Conservation (phyloP, 2,797 vertebrate species). For the Luscinia megarhynchos region DNA sequence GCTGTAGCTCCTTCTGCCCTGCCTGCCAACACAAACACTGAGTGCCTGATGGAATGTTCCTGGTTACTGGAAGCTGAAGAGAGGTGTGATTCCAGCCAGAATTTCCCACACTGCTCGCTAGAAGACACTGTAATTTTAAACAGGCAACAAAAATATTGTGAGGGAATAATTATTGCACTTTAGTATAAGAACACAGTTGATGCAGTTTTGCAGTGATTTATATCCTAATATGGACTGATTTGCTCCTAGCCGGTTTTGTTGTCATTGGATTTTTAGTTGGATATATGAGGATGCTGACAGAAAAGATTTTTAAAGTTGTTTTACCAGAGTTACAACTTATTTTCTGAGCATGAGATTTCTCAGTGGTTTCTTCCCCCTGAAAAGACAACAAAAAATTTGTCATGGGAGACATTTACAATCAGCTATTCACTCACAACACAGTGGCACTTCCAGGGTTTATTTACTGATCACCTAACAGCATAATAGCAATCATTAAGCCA, state of each 20-base stretch:
- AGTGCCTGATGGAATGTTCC: neutral
- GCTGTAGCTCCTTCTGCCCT: neutral
- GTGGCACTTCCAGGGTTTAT: neutral
- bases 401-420: neutral
- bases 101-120: accelerated
- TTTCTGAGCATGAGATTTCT: neutral
- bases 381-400: neutral
- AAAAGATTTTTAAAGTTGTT: neutral
- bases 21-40: neutral
- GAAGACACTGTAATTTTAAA: neutral
- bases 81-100: neutral
- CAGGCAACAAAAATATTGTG: neutral
- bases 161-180: neutral
- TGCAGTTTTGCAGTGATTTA: neutral
- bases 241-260: neutral
- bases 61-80: neutral
- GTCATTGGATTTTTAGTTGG: neutral
- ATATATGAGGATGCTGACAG: neutral
- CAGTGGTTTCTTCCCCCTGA: neutral
- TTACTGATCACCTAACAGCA: accelerated
- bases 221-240: neutral
- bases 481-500: neutral
- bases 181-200: neutral
- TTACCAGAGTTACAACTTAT: neutral
- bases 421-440: neutral